Evolutionary conservation across 1,140 invertebrate genomes (phyloP), one percentile per base, ranked within the genome.

Genomic region (Euura lappo): DNA sequence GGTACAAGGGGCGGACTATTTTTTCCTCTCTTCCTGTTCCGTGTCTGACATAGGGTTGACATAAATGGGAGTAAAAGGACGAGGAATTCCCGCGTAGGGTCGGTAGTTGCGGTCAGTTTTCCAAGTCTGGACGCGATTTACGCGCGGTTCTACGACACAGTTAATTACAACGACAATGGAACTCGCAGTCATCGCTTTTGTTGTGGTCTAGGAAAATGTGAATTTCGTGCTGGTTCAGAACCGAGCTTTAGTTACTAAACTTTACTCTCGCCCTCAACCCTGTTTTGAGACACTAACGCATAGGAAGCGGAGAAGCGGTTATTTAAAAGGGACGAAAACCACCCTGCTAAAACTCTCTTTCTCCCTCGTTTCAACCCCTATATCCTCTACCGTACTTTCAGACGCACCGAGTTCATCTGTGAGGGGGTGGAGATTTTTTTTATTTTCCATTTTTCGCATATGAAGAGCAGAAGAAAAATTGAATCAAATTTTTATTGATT

Each of bases 121-220:
- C 51, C 51, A 60, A 60, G 51, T 60, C 51, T 60, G 10, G 51
- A 6, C 51, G 51, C 51, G 51, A 60, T 60, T 60, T 60, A 60
- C 51, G 51, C 51, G 51, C 51, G 8, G 51, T 28, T 28, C 28
- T 60, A 60, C 51, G 51, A 60, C 51, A 60, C 51, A 60, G 51
- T 60, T 60, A 60, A 60, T 60, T 60, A 60, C 51, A 60, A 60
- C 51, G 51, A 60, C 51, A 60, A 60, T 60, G 51, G 51, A 60
- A 60, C 51, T 60, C 51, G 51, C 8, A 2, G 51, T 8, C 51
- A 60, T 60, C 51, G 51, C 51, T n/a, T 60, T 60, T 0, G 51
- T 60, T 60, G 51, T 60, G 51, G 51, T 8, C 8, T 6, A n/a
- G 51, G 51, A 60, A 8, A 11, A 28, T 1, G 28, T n/a, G 51